These are phyloP conservation scores for Listronotus bonariensis DNA, from an alignment of 1,140 invertebrate species.

Conservation along the genomic window DNA sequence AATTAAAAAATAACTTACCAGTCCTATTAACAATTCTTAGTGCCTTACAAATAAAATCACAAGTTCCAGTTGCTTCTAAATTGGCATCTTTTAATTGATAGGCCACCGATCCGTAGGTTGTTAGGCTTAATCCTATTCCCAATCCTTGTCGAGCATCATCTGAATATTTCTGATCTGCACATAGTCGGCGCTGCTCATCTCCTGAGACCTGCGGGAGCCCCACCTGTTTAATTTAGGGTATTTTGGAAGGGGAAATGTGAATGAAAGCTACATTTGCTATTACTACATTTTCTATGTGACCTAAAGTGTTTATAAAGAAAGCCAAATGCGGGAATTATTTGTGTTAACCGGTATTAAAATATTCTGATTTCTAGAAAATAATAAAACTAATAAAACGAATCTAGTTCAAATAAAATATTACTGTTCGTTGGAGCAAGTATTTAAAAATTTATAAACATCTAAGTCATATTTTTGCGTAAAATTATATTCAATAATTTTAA, in stretches of 20 bases:
- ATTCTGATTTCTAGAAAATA: too few relatives aligned
- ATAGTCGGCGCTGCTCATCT: constrained; percentile 72
- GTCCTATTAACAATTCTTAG: constrained; percentile 77
- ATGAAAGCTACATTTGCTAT: constrained; percentile 4
- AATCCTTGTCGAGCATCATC: constrained; percentile 47
- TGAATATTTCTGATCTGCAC: constrained; percentile 62
- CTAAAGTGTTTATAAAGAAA: background rate
- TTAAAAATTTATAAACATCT: too few relatives aligned
- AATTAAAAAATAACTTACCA: constrained; percentile 58
- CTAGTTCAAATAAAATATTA: too few relatives aligned
- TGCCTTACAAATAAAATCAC: constrained; percentile 76
- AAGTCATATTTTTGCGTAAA: too few relatives aligned
- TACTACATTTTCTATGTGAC: background rate
- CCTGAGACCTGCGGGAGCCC: constrained; percentile 67
- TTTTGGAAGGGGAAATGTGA: constrained; percentile 23
- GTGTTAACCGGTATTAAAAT: too few relatives aligned
- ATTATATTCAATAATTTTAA: too few relatives aligned
- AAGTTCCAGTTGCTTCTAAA: constrained; percentile 74
- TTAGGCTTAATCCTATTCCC: constrained; percentile 64
- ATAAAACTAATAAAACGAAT: too few relatives aligned
- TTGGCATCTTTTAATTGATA: constrained; percentile 83
- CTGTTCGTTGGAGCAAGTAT: too few relatives aligned
- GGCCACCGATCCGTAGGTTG: constrained; percentile 76
- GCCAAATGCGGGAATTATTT: too few relatives aligned
- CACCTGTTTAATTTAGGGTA: constrained; percentile 46